Evolutionary conservation across 1,140 invertebrate species (phyloP), one percentile per base, ranked within the genome.

Genomic region (Diplogasteroides magnus): DNA sequence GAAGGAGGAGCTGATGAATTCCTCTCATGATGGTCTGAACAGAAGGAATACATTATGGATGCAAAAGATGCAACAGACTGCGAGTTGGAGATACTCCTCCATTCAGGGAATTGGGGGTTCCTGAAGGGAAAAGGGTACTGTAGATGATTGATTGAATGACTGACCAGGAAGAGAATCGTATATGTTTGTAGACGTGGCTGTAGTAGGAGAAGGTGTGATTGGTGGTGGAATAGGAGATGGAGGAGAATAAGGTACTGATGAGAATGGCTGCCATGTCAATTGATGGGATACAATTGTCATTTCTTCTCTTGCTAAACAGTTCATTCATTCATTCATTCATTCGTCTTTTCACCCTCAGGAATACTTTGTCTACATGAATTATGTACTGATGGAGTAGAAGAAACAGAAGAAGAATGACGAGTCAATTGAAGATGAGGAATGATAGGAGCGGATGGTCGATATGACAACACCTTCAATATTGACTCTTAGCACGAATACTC

Each of bases 1-100:
- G 75, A 76, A 29, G 75, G 75, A 19, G 75, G 75, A 29, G 75
- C 75, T 14, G 76, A 77, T 48, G 77, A 59, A 75, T 76, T 76
- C 23, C 75, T 23, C 6, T 48, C 6, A 48, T 48, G 37, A 48
- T 48, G 37, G 6, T 6, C 37, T 48, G 37, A 48, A 48, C 6
- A 48, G 37, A 48, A 48, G 37, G 19, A 48, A 11, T 48, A 48
- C 37, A 19, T 6, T 48, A 48, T 6, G 19, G 37, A 48, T 48
- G 6, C 6, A 19, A 48, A 11, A 11, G 37, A 6, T 11, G 37
- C 6, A 48, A 19, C 6, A 19, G 37, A 11, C 37, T 48, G 37
- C 37, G 37, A 48, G 37, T 48, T n/a, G n/a, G n/a, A n/a, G n/a
- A n/a, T n/a, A n/a, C n/a, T n/a, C n/a, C 6, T 48, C 37, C 37